phyloP scores from a whole-genome alignment of 2,888 invertebrate genomes.

The Spisula subtruncata region DNA sequence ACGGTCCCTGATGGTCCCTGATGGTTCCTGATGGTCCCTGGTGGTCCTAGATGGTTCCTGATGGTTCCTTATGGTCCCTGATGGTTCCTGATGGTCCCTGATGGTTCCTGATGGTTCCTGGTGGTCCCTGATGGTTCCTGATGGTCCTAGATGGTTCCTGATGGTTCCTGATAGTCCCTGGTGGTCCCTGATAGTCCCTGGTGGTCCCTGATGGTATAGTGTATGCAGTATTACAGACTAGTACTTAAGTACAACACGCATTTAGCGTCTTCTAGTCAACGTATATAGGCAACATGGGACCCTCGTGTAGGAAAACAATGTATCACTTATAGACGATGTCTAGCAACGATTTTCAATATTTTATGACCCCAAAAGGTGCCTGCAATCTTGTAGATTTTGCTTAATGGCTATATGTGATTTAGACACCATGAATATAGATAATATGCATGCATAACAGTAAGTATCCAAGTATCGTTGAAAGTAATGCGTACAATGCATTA shows the following conservation, averaged over 20 bases:
- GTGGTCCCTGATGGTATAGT: not conserved
- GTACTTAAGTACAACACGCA: not conserved
- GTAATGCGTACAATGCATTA: not conserved
- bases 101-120: no score
- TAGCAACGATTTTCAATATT: conserved; percentile 1
- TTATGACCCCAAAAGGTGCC: not conserved
- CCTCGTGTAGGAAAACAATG: not conserved
- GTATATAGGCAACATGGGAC: not conserved
- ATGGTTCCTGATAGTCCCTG: no score
- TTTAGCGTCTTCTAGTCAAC: not conserved
- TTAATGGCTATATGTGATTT: not conserved
- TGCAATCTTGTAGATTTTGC: not conserved
- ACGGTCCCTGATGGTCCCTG: no score
- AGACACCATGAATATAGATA: not conserved
- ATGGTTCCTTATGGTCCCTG: no score
- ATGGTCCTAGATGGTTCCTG: no score
- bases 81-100: no score
- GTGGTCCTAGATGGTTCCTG: no score
- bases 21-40: no score
- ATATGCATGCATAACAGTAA: no score
- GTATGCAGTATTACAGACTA: not conserved
- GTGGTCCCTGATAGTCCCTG: no score
- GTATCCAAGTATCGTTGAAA: not conserved
- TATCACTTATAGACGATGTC: not conserved
- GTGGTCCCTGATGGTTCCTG: no score